phyloP scores from a whole-genome alignment of 2,113 vertebrate genomes.

The Ictidomys tridecemlineatus region DNA sequence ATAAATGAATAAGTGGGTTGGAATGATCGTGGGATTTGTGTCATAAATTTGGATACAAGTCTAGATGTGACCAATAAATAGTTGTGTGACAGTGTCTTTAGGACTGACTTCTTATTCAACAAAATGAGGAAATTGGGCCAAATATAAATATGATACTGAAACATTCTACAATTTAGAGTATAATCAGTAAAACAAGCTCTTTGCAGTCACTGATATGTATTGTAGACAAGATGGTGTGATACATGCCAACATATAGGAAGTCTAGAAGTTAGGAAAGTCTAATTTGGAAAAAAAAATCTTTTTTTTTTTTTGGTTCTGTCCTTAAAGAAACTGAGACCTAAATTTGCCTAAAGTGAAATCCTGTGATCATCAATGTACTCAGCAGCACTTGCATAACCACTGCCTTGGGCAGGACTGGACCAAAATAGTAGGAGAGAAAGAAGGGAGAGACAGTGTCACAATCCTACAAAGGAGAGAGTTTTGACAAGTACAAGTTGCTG shows the following conservation, averaged over 20 bases:
- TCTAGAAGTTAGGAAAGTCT: not conserved
- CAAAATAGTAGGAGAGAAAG: constrained; percentile 1
- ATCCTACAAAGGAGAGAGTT: not conserved
- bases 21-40: not conserved
- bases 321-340: constrained; percentile 35
- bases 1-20: not conserved
- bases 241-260: not conserved
- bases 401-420: not conserved
- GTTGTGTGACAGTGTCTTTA: not conserved
- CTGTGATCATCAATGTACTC: not conserved
- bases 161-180: not conserved
- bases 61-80: not conserved
- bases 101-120: not conserved
- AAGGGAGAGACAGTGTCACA: not conserved
- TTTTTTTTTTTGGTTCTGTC: not conserved
- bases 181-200: not conserved
- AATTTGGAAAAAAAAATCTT: not conserved
- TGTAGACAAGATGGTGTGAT: not conserved
- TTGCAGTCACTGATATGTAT: not conserved
- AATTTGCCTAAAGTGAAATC: constrained; percentile 1
- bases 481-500: not conserved
- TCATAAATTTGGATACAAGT: not conserved
- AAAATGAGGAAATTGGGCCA: not conserved
- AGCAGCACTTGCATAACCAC: not conserved
- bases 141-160: not conserved